A percentile compares a stretch with the other conserved stretches of the same genome.
phyloP scores from a whole-genome alignment of 2,888 invertebrate genomes.

The Sinohyriopsis cumingii region DNA sequence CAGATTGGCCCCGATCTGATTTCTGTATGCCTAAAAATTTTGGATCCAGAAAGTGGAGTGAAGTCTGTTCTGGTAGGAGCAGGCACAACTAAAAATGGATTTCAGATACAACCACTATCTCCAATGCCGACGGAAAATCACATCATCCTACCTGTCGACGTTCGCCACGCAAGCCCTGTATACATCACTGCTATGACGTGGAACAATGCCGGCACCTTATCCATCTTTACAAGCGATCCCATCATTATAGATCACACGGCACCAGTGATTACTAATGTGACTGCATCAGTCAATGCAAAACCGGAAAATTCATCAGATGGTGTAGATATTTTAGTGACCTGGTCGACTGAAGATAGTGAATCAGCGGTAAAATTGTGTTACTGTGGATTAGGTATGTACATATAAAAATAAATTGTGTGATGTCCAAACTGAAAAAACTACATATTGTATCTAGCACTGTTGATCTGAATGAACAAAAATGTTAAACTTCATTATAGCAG shows the following conservation, averaged over 20 bases:
- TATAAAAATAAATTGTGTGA: no score
- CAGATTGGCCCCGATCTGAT: no score
- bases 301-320: background rate
- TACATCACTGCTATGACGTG: conserved; percentile 34
- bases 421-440: no score
- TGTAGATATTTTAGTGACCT: background rate
- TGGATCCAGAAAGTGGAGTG: no score
- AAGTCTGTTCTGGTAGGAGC: no score
- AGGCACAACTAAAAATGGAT: no score
- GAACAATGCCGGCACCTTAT: conserved; percentile 39
- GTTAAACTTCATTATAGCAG: no score
- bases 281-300: background rate
- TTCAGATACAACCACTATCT: no score
- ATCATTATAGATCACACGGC: conserved; percentile 39
- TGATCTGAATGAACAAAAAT: no score
- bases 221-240: conserved; percentile 25
- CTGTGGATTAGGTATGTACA: conserved; percentile 10
- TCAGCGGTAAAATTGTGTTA: conserved; percentile 4
- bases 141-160: conserved; percentile 3
- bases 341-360: conserved; percentile 8
- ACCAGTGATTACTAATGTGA: conserved; percentile 21
- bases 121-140: no score
- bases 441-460: no score
- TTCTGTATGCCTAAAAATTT: no score
- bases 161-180: conserved; percentile 31